A percentile compares a stretch with the other conserved stretches of the same genome.
These are phyloP conservation scores for Leptinotarsa defecta DNA, from an alignment of 1,140 invertebrate genomes.

Conservation along the genomic window DNA sequence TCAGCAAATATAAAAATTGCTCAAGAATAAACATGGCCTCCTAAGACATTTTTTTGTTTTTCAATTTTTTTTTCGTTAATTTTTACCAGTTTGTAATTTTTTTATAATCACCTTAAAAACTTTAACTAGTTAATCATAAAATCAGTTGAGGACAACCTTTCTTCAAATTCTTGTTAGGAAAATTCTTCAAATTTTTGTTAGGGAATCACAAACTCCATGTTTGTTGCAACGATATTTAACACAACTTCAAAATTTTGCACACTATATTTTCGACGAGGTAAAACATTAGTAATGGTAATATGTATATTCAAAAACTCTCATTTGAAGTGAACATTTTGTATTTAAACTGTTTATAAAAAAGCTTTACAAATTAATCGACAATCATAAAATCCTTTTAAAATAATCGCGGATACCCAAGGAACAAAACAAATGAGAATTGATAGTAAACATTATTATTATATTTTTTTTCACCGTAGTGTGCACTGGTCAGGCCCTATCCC, in stretches of 20 bases:
- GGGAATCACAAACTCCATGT: neutral
- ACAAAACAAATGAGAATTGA: neutral
- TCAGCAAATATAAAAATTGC: neutral
- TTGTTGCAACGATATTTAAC: neutral
- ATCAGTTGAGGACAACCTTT: neutral
- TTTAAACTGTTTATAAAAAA: neutral
- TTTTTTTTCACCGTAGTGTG: too few species aligned
- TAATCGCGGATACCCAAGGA: neutral
- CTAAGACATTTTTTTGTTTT: neutral
- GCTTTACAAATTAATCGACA: neutral
- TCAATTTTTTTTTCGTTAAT: too few species aligned
- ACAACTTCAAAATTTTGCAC: neutral
- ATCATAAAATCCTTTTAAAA: neutral
- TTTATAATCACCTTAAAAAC: neutral
- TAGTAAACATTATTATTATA: slow-evolving; percentile 4
- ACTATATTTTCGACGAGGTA: neutral
- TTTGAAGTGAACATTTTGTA: neutral
- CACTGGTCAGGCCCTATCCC: too few species aligned
- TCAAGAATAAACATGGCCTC: neutral
- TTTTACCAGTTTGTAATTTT: neutral
- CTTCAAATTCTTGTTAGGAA: neutral
- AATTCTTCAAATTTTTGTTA: neutral
- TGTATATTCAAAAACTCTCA: neutral
- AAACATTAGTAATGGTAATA: neutral
- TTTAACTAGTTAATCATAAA: neutral